Evolutionary conservation across 1,140 invertebrate species (phyloP).

Genomic region (Neodiprion lecontei): DNA sequence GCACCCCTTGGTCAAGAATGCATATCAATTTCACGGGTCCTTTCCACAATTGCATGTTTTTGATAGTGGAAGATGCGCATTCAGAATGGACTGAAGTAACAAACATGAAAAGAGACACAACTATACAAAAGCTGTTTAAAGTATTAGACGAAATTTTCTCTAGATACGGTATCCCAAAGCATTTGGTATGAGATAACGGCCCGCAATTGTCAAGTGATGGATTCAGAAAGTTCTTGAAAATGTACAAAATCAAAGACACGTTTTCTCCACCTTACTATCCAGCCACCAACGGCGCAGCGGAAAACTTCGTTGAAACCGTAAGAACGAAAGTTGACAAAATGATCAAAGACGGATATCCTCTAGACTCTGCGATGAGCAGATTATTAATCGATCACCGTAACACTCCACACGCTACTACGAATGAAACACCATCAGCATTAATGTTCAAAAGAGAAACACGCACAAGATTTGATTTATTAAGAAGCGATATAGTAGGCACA

Average conservation of each 20-base stretch:
- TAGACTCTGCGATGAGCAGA: too few relatives aligned
- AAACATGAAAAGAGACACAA: background rate
- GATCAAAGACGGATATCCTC: too few relatives aligned
- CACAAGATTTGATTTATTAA: too few relatives aligned
- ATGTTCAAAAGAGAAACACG: background rate
- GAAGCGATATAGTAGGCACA: too few relatives aligned
- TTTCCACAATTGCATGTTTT: background rate
- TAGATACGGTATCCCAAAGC: background rate
- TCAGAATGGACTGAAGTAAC: background rate
- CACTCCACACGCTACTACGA: background rate
- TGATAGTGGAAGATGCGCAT: background rate
- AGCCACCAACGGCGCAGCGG: too few relatives aligned
- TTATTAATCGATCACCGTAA: background rate
- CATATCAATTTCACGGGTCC: background rate
- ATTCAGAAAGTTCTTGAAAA: background rate
- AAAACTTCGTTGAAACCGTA: too few relatives aligned
- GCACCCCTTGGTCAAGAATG: background rate
- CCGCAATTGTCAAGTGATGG: background rate
- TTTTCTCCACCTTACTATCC: background rate
- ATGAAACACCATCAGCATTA: background rate
- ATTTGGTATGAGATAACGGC: background rate
- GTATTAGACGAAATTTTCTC: background rate
- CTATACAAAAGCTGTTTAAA: background rate
- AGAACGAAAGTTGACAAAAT: too few relatives aligned
- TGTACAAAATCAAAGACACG: background rate